Evolutionary conservation across 2,113 vertebrate species (phyloP).

Genomic region (Muscicapa adusta): DNA sequence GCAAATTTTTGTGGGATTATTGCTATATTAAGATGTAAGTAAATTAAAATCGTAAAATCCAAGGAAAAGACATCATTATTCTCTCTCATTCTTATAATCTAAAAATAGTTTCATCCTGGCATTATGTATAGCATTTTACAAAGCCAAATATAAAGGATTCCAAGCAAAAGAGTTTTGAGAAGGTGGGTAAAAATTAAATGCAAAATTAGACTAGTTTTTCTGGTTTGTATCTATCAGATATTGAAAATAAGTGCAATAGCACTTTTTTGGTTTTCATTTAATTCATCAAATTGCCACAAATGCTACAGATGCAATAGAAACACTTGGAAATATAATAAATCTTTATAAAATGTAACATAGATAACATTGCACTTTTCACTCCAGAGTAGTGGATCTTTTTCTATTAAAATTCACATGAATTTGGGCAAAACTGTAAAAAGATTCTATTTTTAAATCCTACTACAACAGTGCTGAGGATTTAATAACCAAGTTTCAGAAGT

Average conservation of each 20-base stretch:
- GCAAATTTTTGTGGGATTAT: not conserved
- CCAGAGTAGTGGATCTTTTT: not conserved
- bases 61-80: not conserved
- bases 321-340: not conserved
- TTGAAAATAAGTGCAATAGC: not conserved
- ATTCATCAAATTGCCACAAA: not conserved
- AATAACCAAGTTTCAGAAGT: not conserved
- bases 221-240: not conserved
- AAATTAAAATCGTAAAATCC: not conserved
- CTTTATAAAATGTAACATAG: not conserved
- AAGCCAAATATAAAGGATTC: not conserved
- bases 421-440: not conserved
- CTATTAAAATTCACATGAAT: not conserved
- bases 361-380: not conserved
- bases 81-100: not conserved
- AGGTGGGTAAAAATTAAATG: not conserved
- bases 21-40: not conserved
- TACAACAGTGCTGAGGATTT: not conserved
- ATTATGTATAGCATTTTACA: not conserved
- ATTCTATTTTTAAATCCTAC: not conserved
- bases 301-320: not conserved
- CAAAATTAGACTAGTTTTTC: not conserved
- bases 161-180: not conserved
- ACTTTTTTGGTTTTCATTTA: not conserved
- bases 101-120: not conserved